Conservation (phyloP, 2,888 invertebrate species). For the Eugnorisma glareosa region DNA sequence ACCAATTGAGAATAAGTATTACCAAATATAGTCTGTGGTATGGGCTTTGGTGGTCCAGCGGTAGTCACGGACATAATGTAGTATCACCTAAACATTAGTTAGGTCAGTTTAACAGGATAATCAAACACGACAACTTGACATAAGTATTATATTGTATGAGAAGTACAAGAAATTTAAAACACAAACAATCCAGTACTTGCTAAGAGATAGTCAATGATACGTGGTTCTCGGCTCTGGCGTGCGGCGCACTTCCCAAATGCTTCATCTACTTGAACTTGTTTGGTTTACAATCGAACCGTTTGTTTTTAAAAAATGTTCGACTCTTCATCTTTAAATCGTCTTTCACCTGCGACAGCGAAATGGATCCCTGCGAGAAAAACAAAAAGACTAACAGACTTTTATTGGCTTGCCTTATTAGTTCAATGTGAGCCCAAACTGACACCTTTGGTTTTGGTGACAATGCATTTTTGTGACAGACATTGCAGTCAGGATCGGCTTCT, state of each 20-base stretch:
- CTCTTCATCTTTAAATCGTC: constrained; percentile 56
- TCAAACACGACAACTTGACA: background rate
- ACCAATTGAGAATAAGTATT: no score
- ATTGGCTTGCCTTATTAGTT: background rate
- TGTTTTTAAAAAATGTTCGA: constrained; percentile 64
- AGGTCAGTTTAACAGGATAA: background rate
- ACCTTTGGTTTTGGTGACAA: background rate
- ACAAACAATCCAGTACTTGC: constrained; percentile 10
- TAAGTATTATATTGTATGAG: background rate
- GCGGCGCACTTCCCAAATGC: background rate
- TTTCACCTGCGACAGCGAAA: constrained; percentile 65
- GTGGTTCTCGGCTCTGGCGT: background rate
- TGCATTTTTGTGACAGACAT: no score
- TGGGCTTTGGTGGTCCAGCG: no score
- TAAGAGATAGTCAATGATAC: background rate
- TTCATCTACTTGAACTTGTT: constrained; percentile 49
- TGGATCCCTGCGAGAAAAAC: constrained; percentile 39
- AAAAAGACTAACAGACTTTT: background rate
- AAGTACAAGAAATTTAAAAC: background rate
- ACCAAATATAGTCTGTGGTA: no score
- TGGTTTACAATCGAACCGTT: constrained; percentile 55
- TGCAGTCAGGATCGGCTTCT: no score
- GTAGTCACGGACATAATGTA: no score
- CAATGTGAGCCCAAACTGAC: background rate
- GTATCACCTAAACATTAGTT: no score